Percentiles rank a stretch among this genome's conserved stretches.
These are phyloP conservation scores for Aphodius granarius DNA, from an alignment of 2,888 invertebrate genomes.

Conservation along the genomic window DNA sequence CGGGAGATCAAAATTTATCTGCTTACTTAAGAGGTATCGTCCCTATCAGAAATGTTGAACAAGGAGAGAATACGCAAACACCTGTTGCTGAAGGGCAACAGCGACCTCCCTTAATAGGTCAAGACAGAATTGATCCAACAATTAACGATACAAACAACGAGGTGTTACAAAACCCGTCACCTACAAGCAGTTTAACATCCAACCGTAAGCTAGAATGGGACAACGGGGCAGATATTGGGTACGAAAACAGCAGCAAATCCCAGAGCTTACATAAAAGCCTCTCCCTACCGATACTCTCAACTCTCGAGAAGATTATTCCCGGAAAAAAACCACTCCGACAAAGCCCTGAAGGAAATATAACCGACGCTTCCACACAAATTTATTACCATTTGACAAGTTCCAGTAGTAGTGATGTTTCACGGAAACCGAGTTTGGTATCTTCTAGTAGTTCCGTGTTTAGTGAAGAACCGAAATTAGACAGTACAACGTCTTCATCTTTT, in stretches of 20 bases:
- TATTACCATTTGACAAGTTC: slow-evolving; percentile 3
- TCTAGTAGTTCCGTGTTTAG: slow-evolving; percentile 3
- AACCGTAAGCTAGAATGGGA: slow-evolving; percentile 84
- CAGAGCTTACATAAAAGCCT: slow-evolving; percentile 44
- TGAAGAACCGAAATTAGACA: slow-evolving; percentile 18
- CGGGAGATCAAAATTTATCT: slow-evolving; percentile 66
- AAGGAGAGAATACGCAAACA: background rate
- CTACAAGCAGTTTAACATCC: slow-evolving; percentile 74
- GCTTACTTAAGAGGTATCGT: slow-evolving; percentile 63
- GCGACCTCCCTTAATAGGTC: slow-evolving; percentile 52
- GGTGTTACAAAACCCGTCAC: slow-evolving; percentile 55
- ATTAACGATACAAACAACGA: slow-evolving; percentile 20
- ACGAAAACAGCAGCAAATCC: slow-evolving; percentile 54
- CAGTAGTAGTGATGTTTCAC: slow-evolving; percentile 8
- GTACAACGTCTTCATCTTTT: slow-evolving; percentile 21
- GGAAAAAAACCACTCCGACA: slow-evolving; percentile 18
- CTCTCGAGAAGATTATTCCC: slow-evolving; percentile 28
- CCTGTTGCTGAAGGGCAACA: slow-evolving; percentile 25
- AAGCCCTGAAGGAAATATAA: slow-evolving; percentile 24
- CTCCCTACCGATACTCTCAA: slow-evolving; percentile 44
- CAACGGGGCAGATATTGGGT: slow-evolving; percentile 84
- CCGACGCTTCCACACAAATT: slow-evolving; percentile 10
- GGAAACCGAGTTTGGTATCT: slow-evolving; percentile 4
- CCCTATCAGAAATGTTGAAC: background rate
- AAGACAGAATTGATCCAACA: slow-evolving; percentile 30